Percentiles rank a stretch among this genome's conserved stretches.
phyloP scores from a whole-genome alignment of 1,140 invertebrate genomes.

The Cotesia vestalis region DNA sequence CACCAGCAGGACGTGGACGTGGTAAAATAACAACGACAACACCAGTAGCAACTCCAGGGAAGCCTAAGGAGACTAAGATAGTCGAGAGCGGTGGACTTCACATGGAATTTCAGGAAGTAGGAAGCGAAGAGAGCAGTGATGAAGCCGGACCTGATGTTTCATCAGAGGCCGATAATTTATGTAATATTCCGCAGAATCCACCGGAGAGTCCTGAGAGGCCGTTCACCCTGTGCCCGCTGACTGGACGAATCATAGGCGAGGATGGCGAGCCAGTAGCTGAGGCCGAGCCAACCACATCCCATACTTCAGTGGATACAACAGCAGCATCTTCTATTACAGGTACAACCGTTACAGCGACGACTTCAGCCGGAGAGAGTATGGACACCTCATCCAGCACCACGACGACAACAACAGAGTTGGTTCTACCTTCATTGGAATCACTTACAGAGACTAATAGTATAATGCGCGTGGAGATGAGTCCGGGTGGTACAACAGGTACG shows the following conservation, averaged over 20 bases:
- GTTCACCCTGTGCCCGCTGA: slow-evolving; percentile 74
- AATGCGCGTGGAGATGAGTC: slow-evolving; percentile 74
- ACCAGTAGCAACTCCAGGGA: slow-evolving; percentile 38
- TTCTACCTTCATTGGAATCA: slow-evolving; percentile 58
- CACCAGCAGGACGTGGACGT: slow-evolving; percentile 28
- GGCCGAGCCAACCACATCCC: slow-evolving; percentile 42
- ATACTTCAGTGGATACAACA: slow-evolving; percentile 26
- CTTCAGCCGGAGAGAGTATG: slow-evolving; percentile 27
- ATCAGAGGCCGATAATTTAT: slow-evolving; percentile 64
- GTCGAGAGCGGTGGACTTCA: slow-evolving; percentile 63
- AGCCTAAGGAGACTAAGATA: slow-evolving; percentile 62
- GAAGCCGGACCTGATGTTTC: slow-evolving; percentile 68
- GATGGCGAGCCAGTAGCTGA: slow-evolving; percentile 72
- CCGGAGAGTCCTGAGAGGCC: slow-evolving; percentile 74
- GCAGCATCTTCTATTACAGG: slow-evolving; percentile 20
- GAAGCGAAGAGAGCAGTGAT: slow-evolving; percentile 67
- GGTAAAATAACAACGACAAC: slow-evolving; percentile 41
- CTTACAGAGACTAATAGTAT: slow-evolving; percentile 72
- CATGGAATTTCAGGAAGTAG: slow-evolving; percentile 64
- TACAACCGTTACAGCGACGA: slow-evolving; percentile 13
- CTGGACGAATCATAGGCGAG: slow-evolving; percentile 75
- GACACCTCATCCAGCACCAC: not conserved
- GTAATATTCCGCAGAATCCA: slow-evolving; percentile 62
- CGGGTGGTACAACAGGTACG: slow-evolving; percentile 72
- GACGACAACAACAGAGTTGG: slow-evolving; percentile 47